A percentile compares a stretch with the other conserved stretches of the same genome.
Conservation (phyloP, 2,888 invertebrate species). For the Therioaphis trifolii region DNA sequence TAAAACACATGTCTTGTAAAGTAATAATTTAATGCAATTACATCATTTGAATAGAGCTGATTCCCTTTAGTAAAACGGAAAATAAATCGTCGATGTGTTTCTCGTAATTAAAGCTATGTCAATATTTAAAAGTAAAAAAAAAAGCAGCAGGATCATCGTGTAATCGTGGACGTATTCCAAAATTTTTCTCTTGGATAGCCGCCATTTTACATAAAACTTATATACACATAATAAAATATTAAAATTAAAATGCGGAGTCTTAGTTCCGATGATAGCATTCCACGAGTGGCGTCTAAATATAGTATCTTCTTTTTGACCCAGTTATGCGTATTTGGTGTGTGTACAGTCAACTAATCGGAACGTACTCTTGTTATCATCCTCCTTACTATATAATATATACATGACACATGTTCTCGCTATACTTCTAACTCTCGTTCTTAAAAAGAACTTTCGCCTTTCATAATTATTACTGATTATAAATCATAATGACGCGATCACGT, state of each 20-base stretch:
- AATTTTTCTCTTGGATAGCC: conserved; percentile 15
- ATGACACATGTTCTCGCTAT: too few species aligned
- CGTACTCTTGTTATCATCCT: background rate
- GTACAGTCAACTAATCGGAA: conserved; percentile 4
- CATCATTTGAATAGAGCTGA: background rate
- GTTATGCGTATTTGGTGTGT: background rate
- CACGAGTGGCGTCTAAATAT: conserved; percentile 40
- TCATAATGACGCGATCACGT: background rate
- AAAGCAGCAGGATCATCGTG: background rate
- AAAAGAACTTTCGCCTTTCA: too few species aligned
- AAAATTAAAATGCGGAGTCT: conserved; percentile 39
- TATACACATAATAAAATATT: conserved; percentile 12
- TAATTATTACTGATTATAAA: too few species aligned
- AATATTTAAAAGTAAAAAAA: conserved; percentile 27
- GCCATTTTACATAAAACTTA: conserved; percentile 32
- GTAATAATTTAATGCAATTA: background rate
- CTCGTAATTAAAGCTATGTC: background rate
- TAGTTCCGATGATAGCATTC: conserved; percentile 38
- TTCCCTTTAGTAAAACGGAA: background rate
- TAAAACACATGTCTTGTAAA: background rate
- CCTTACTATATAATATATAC: too few species aligned
- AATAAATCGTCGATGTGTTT: background rate
- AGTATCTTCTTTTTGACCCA: conserved; percentile 38
- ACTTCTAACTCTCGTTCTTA: too few species aligned
- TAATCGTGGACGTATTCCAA: conserved; percentile 36